Evolutionary conservation across 37 sponge, comb jelly and placozoan genomes (phyloP).

Genomic region (Mnemiopsis leidyi): DNA sequence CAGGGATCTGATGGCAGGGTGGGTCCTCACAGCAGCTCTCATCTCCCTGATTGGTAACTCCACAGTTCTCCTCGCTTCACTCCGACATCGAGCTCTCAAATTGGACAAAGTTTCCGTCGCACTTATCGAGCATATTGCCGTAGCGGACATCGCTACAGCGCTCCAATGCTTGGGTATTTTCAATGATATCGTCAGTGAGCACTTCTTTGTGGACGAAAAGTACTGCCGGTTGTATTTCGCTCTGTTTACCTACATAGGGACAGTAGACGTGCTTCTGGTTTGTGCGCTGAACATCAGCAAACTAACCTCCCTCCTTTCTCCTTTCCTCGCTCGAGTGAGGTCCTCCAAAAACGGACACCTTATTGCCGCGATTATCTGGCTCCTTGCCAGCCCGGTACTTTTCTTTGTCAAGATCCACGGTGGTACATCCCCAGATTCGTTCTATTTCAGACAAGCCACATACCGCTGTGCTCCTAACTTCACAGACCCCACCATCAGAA

Average conservation of each 20-base stretch:
- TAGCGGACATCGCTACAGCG: background rate
- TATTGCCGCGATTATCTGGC: background rate
- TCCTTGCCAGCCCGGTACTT: background rate
- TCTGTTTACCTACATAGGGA: background rate
- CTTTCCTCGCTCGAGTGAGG: background rate
- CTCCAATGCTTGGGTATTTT: background rate
- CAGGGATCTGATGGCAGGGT: background rate
- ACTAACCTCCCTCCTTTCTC: background rate
- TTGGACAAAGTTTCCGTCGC: background rate
- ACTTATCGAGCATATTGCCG: background rate
- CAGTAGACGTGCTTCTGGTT: background rate
- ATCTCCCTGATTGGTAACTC: background rate
- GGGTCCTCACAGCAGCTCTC: background rate
- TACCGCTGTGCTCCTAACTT: background rate
- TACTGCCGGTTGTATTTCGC: background rate
- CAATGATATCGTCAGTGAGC: background rate
- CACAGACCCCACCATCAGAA: background rate
- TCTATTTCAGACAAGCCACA: background rate
- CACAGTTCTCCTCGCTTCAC: background rate
- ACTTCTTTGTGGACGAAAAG: background rate
- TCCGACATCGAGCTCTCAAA: background rate
- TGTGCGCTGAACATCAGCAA: background rate
- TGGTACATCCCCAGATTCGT: background rate
- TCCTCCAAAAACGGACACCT: background rate
- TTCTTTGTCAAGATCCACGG: background rate